Evolutionary conservation across 2,797 vertebrate species (phyloP), one percentile per base, ranked within the genome.

Genomic region (Anas acuta): DNA sequence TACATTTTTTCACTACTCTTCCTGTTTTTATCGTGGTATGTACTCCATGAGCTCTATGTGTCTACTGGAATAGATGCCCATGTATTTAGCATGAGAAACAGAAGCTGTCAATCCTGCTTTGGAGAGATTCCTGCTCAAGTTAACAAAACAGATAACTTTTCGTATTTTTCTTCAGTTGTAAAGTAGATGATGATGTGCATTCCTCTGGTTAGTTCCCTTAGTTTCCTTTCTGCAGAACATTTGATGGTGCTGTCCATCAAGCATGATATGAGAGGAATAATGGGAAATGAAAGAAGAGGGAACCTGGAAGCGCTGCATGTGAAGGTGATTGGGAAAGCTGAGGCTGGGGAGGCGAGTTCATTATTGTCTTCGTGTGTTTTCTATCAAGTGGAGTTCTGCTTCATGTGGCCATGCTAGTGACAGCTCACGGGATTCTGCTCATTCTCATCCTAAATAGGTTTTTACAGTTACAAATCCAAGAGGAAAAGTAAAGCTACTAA

Each of bases 391-490:
- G 47, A 90, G 23, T 91, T 95, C 77, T 93, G 56, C 67, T 86
- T 72, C 80, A 65, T 2, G 7, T 2, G 1, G 41, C 74, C 2
- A 0, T 3, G 3, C 39, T 91, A 60, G 65, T 83, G 88, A 78
- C 93, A 95, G 83, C 75, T 94, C 77, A 56, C 62, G 72, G 78
- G 78, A 92, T 82, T 79, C 91, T 95, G 84, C 72, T 95, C 45
- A 35, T 89, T 92, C 76, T 96, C 90, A 81, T 92, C 67, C 65
- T 84, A 89, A 95, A 94, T 91, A 92, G 76, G 49, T 94, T 92
- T 93, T 65, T 96, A 76, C 94, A 82, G 32, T 87, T 92, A 89
- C 74, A 95, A 90, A 84, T 90, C 72, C 79, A 69, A 73, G 88
- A 93, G 62, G 82, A 84, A 85, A 92, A 86, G 70, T 71, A 83